Base-by-base conservation (phyloP, 2,113 vertebrate species). In the Lepus timidus region DNA sequence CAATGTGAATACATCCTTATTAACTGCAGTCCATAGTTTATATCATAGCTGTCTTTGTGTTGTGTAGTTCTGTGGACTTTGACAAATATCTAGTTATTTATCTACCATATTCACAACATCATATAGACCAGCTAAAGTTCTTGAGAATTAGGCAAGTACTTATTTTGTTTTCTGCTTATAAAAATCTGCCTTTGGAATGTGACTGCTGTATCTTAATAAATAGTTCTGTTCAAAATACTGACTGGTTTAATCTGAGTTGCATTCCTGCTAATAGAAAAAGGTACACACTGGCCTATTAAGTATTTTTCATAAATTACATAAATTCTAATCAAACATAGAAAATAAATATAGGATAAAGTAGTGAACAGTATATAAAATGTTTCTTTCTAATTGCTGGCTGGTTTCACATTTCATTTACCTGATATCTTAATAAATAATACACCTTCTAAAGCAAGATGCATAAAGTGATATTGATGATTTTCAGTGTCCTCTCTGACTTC, bases 391-490 rank as follows among this genome's bases (percentile, higher is more conserved):
- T 65, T 82, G 65, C 23, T 73, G 11, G n/a, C 27, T 86, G 27
- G 5, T 31, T 80, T 76, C 10, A 58, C 78, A 49, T 95, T 93
- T 75, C 1, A 68, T 88, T 81, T 90, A 85, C 16, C 6, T 55
- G 61, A 11, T 78, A 52, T 82, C 68, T 89, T 90, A 89, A 25
- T 86, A 79, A 76, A 85, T 88, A 27, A 65, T 51, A 49, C n/a
- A 52, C 23, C 36, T 67, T 91, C 67, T 51, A 93, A 96, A 92
- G 29, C 16, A 82, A 79, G 33, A 83, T 67, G 49, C 7, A 29
- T 75, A 62, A 64, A 88, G 73, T 76, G 39, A 80, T 88, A 39
- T 80, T 58, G 16, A 58, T 68, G n/a, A 75, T 90, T 94, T 95
- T 70, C 25, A 79, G 39, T 44, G 79, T 79, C 51, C 19, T 33